A percentile compares a stretch with the other conserved stretches of the same genome.
Conservation (phyloP, 2,888 invertebrate species). For the Catocala nupta region DNA sequence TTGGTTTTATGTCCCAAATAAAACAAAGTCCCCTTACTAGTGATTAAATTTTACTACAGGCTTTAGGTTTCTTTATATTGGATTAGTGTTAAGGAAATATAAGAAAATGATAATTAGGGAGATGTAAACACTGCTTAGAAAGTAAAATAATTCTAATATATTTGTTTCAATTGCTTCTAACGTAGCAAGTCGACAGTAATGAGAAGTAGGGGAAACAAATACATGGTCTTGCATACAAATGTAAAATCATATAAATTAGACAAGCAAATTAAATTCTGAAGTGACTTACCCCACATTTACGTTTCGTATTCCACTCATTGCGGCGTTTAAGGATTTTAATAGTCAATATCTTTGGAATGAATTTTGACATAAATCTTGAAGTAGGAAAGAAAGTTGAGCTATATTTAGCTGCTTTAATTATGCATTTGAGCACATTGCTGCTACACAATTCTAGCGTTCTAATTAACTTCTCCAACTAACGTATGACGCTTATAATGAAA, state of each 20-base stretch:
- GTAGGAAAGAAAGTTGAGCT: no score
- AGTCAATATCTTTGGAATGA: no score
- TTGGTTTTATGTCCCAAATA: constrained; percentile 54
- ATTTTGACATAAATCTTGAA: no score
- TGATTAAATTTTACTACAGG: constrained; percentile 58
- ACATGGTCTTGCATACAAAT: constrained; percentile 8
- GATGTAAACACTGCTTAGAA: constrained; percentile 6
- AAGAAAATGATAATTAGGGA: constrained; percentile 33
- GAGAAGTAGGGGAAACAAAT: not conserved
- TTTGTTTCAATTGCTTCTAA: not conserved
- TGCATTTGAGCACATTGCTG: no score
- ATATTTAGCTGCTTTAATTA: no score
- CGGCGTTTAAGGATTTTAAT: no score
- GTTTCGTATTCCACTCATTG: no score
- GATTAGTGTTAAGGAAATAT: constrained; percentile 38
- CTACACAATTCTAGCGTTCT: no score
- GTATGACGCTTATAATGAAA: no score
- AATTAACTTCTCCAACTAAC: no score
- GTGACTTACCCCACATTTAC: no score
- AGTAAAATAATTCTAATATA: not conserved
- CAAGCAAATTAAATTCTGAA: not conserved
- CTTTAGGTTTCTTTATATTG: constrained; percentile 47
- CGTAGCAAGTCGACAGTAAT: not conserved
- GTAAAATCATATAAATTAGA: constrained; percentile 2
- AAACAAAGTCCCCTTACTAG: constrained; percentile 53